A percentile compares a stretch with the other conserved stretches of the same genome.
Conservation (phyloP, 2,888 invertebrate species). For the Drosophila anomelani region DNA sequence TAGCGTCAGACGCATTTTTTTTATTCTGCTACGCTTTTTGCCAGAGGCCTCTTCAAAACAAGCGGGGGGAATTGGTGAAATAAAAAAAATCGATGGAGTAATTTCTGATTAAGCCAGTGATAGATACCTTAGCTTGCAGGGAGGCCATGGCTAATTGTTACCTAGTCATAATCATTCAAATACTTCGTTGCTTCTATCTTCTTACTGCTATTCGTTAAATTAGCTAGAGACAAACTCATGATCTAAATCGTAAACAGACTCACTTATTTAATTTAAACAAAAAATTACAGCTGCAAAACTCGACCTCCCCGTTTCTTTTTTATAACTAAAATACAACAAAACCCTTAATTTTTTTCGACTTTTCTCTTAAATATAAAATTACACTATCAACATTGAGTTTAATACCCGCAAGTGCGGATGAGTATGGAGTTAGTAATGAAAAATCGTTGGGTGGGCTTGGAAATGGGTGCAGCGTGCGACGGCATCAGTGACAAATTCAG, state of each 20-base stretch:
- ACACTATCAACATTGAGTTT: conserved; percentile 81
- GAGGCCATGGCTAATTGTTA: background rate
- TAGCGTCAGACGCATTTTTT: conserved; percentile 58
- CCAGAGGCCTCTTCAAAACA: conserved; percentile 68
- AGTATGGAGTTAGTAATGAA: conserved; percentile 29
- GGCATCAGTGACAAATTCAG: conserved; percentile 24
- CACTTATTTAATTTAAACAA: background rate
- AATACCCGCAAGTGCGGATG: conserved; percentile 78
- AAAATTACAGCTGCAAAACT: background rate
- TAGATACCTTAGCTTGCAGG: conserved; percentile 1
- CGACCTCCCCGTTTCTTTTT: conserved; percentile 7
- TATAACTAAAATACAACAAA: conserved; percentile 44
- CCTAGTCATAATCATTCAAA: no score
- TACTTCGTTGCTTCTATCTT: background rate
- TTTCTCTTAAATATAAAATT: conserved; percentile 78
- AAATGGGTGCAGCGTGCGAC: background rate
- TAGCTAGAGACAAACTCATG: no score
- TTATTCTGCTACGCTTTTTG: conserved; percentile 44
- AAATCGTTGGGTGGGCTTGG: background rate
- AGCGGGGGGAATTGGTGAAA: conserved; percentile 42
- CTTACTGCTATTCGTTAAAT: background rate
- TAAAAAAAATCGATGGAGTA: conserved; percentile 73
- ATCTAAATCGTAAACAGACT: no score
- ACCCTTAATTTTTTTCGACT: conserved; percentile 60
- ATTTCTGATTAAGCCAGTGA: conserved; percentile 64